Percentiles rank a stretch among this genome's conserved stretches.
phyloP scores from a whole-genome alignment of 2,113 vertebrate species.

The Entomyzon cyanotis region DNA sequence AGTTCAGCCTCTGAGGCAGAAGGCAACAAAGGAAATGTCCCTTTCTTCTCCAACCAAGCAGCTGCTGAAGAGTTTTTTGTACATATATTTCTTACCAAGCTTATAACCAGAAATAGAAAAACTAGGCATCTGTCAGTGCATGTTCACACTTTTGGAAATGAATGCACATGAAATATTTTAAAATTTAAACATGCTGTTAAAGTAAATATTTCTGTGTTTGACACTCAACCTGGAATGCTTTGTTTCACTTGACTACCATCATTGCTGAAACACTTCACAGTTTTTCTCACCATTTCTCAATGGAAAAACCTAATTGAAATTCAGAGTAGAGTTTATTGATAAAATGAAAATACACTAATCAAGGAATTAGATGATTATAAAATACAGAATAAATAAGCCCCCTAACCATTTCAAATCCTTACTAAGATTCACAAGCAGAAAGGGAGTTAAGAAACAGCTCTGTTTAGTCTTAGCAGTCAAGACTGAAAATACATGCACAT shows the following conservation, averaged over 20 bases:
- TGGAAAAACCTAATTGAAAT: background rate
- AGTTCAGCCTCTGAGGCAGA: background rate
- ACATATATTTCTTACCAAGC: background rate
- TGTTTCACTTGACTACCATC: background rate
- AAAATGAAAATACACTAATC: background rate
- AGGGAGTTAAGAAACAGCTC: background rate
- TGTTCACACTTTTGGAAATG: background rate
- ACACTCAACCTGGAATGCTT: background rate
- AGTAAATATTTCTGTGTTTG: background rate
- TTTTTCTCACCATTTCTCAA: background rate
- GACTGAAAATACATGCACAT: background rate
- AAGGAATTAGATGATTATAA: background rate
- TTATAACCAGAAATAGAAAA: background rate
- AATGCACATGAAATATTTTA: background rate
- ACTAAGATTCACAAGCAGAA: background rate
- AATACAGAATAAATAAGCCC: background rate
- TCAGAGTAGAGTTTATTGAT: background rate
- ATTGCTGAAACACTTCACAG: background rate
- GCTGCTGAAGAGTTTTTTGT: background rate
- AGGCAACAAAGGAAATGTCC: background rate
- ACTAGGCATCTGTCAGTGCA: background rate
- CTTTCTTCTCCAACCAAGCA: background rate
- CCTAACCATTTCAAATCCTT: background rate
- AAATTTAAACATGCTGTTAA: background rate
- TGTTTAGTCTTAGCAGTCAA: background rate